These are phyloP conservation scores for Dryobota labecula DNA, from an alignment of 2,888 invertebrate genomes.

Conservation along the genomic window DNA sequence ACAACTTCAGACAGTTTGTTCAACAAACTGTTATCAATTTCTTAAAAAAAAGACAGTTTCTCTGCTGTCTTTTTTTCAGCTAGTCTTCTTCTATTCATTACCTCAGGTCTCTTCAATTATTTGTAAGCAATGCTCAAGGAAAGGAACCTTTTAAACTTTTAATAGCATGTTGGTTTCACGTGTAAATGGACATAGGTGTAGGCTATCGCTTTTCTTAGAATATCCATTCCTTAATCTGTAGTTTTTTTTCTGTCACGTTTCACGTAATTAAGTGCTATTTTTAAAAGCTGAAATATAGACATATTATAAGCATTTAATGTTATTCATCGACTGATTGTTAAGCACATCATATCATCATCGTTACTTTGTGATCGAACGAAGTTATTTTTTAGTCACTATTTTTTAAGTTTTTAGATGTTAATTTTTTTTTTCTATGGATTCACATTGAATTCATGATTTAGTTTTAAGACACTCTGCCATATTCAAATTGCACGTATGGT, in stretches of 20 bases:
- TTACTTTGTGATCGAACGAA: conserved; percentile 72
- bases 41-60: conserved; percentile 23
- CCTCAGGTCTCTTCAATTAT: conserved; percentile 53
- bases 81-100: conserved; percentile 37
- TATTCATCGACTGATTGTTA: conserved; percentile 84
- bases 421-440: conserved; percentile 74
- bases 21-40: conserved; percentile 24
- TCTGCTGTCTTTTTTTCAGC: conserved; percentile 20
- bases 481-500: conserved; percentile 79
- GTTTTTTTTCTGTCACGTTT: conserved; percentile 75
- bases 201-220: conserved; percentile 73
- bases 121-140: conserved; percentile 78
- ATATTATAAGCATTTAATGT: conserved; percentile 82
- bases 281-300: conserved; percentile 78
- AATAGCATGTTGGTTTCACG: conserved; percentile 82
- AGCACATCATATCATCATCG: conserved; percentile 75
- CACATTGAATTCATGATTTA: conserved; percentile 77
- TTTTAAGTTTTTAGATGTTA: conserved; percentile 68
- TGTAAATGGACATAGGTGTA: conserved; percentile 70
- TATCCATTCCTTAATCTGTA: conserved; percentile 87
- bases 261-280: conserved; percentile 76
- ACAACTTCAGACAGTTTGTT: conserved; percentile 43
- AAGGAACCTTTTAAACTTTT: conserved; percentile 85
- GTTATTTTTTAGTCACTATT: conserved; percentile 70
- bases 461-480: conserved; percentile 68